phyloP scores from a whole-genome alignment of 2,797 vertebrate genomes.

The Odontamblyopus rebecca region DNA sequence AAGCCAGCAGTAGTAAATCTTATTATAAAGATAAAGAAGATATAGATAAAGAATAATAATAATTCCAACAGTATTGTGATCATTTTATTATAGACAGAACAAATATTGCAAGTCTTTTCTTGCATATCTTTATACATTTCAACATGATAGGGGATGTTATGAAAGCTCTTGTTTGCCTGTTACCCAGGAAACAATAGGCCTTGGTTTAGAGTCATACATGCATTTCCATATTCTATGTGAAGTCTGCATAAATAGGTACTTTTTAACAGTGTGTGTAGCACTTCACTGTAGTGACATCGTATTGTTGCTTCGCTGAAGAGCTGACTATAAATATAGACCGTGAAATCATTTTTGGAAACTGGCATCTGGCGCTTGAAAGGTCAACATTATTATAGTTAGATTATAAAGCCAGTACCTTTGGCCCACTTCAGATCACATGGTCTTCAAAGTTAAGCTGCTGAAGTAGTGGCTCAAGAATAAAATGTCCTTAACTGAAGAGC shows the following conservation, averaged over 20 bases:
- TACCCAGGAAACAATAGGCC: too few species aligned
- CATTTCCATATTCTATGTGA: too few species aligned
- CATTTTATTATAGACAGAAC: not conserved
- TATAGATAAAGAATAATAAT: too few species aligned
- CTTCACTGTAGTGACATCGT: constrained; percentile 1
- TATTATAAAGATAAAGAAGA: too few species aligned
- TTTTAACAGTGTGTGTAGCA: too few species aligned
- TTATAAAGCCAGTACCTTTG: constrained; percentile 60
- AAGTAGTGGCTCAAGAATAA: constrained; percentile 16
- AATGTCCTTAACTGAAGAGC: constrained; percentile 13
- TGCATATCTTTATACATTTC: too few species aligned
- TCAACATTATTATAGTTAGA: constrained; percentile 68
- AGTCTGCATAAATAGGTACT: too few species aligned
- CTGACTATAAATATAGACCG: constrained; percentile 57
- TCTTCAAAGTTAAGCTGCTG: constrained; percentile 33
- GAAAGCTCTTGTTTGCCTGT: too few species aligned
- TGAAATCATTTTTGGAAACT: constrained; percentile 49
- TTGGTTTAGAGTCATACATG: too few species aligned
- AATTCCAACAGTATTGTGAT: not conserved
- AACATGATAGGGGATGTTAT: too few species aligned
- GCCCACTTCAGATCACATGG: constrained; percentile 61
- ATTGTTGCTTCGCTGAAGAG: constrained; percentile 37
- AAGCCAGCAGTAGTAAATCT: too few species aligned
- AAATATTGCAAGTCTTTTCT: not conserved
- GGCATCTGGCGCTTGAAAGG: constrained; percentile 61